Percentiles rank a stretch among this genome's conserved stretches.
Evolutionary conservation across 2,888 invertebrate species (phyloP).

Genomic region (Yponomeuta sedellus): DNA sequence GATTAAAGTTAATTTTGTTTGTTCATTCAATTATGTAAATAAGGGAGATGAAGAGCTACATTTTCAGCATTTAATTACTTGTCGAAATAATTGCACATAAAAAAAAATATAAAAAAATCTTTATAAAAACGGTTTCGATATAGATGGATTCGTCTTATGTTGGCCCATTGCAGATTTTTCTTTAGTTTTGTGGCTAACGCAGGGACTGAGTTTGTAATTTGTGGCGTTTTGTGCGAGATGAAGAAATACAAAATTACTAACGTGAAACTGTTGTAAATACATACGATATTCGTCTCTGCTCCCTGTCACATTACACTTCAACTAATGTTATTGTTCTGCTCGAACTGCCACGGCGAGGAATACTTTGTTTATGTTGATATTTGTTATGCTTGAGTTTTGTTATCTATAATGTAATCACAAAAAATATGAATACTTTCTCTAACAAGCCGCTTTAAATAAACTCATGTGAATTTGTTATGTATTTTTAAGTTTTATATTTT

Average conservation of each 20-base stretch:
- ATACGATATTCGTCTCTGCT: not conserved
- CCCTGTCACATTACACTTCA: not conserved
- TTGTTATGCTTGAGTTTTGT: slow-evolving; percentile 61
- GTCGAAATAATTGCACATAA: slow-evolving; percentile 34
- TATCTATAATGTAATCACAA: slow-evolving; percentile 58
- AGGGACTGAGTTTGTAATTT: slow-evolving; percentile 20
- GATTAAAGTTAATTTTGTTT: slow-evolving; percentile 33
- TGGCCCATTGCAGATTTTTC: slow-evolving; percentile 28
- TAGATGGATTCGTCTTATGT: slow-evolving; percentile 27
- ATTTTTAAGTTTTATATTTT: slow-evolving; percentile 71
- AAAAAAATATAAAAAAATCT: slow-evolving; percentile 25
- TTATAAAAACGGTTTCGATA: slow-evolving; percentile 26
- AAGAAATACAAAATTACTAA: not conserved
- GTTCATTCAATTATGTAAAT: slow-evolving; percentile 30
- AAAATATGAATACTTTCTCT: slow-evolving; percentile 55
- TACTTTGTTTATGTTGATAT: slow-evolving; percentile 64
- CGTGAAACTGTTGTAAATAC: slow-evolving; percentile 8
- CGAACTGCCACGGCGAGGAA: slow-evolving; percentile 1
- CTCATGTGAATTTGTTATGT: slow-evolving; percentile 66
- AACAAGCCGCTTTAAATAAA: slow-evolving; percentile 47
- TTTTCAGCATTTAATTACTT: slow-evolving; percentile 47
- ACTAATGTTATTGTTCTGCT: not conserved
- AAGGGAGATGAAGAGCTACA: slow-evolving; percentile 26
- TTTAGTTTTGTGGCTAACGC: slow-evolving; percentile 32
- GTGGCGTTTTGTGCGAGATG: not conserved